Evolutionary conservation across 2,113 vertebrate species (phyloP).

Genomic region (Urocynchramus pylzowi): DNA sequence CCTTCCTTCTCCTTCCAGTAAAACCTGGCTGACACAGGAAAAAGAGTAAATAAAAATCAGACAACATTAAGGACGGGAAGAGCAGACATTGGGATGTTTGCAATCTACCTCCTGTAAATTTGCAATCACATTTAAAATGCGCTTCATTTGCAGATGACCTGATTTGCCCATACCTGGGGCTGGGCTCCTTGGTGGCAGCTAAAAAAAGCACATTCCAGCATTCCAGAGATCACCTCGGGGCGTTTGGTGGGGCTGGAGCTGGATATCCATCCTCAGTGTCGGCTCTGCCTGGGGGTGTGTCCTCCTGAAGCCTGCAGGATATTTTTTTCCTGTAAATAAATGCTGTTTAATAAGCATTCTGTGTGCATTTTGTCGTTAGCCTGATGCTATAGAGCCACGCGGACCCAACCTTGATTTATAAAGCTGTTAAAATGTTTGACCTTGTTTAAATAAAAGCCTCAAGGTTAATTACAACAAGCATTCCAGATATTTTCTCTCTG

Average conservation of each 20-base stretch:
- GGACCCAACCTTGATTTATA: slow-evolving; percentile 37
- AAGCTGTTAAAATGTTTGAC: slow-evolving; percentile 52
- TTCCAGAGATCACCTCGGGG: neutral
- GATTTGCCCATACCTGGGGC: neutral
- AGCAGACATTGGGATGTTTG: neutral
- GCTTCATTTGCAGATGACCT: neutral
- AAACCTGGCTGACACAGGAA: neutral
- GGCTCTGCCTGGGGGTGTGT: neutral
- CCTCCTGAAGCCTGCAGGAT: neutral
- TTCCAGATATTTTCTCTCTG: neutral
- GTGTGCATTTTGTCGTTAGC: slow-evolving; percentile 6
- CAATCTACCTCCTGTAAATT: neutral
- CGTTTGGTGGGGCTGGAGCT: neutral
- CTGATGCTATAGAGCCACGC: neutral
- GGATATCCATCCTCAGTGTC: neutral
- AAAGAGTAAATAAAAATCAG: neutral
- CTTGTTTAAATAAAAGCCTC: slow-evolving; percentile 57
- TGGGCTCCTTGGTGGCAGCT: neutral
- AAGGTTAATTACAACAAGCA: slow-evolving; percentile 49
- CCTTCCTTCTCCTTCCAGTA: neutral
- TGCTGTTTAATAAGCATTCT: slow-evolving; percentile 18
- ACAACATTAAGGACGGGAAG: neutral
- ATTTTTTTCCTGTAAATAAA: slow-evolving; percentile 36
- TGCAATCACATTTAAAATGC: neutral
- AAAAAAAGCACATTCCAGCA: neutral